A percentile compares a stretch with the other conserved stretches of the same genome.
These are phyloP conservation scores for Anoplolepis gracilipes DNA, from an alignment of 1,140 invertebrate species.

Conservation along the genomic window DNA sequence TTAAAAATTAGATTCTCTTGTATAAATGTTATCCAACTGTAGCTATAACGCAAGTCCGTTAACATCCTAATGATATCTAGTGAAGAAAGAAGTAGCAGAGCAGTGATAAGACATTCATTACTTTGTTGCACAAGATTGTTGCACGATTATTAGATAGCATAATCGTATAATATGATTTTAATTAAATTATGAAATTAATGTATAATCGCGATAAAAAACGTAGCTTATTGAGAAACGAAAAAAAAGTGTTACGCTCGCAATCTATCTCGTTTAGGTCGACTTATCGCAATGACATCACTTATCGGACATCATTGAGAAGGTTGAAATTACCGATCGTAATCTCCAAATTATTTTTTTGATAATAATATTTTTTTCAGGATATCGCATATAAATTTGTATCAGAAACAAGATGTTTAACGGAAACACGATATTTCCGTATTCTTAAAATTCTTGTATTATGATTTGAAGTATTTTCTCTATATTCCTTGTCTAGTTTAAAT, in stretches of 20 bases:
- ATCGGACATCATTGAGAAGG: neutral
- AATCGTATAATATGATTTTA: conserved; percentile 52
- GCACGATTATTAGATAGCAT: conserved; percentile 9
- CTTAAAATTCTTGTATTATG: neutral
- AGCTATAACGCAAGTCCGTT: conserved; percentile 10
- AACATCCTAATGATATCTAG: neutral
- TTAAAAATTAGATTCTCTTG: neutral
- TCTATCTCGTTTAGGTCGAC: conserved; percentile 29
- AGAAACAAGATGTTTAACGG: neutral
- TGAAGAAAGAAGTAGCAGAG: neutral
- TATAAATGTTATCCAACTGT: neutral
- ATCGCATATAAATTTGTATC: too few relatives aligned
- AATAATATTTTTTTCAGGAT: too few relatives aligned
- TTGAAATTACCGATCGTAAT: conserved; percentile 19
- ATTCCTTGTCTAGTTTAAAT: neutral
- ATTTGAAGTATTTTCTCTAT: neutral
- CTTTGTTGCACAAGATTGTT: neutral
- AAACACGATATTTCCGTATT: neutral
- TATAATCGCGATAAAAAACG: conserved; percentile 17
- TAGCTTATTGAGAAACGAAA: neutral
- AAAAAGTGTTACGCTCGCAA: neutral
- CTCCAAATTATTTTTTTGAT: neutral
- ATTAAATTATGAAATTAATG: conserved; percentile 45
- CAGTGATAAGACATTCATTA: neutral
- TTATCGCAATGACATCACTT: conserved; percentile 14